These are phyloP conservation scores for Lucilia cuprina DNA, from an alignment of 1,140 invertebrate species.

Conservation along the genomic window DNA sequence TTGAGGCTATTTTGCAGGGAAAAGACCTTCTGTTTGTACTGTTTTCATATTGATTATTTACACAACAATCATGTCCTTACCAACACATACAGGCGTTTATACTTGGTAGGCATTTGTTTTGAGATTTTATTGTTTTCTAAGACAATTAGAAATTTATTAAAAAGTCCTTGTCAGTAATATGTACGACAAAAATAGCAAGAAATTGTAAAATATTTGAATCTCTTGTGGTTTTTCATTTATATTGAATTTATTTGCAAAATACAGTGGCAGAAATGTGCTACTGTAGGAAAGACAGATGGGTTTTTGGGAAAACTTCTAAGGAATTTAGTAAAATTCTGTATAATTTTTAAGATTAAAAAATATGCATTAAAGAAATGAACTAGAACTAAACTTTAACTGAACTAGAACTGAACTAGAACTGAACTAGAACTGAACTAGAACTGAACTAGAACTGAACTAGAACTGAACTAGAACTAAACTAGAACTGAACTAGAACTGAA, in stretches of 20 bases:
- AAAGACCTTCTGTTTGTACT: slow-evolving; percentile 16
- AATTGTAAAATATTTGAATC: not conserved
- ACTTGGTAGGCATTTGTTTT: not conserved
- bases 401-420: too few relatives aligned
- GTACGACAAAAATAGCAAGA: not conserved
- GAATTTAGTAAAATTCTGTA: too few relatives aligned
- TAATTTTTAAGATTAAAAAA: too few relatives aligned
- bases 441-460: too few relatives aligned
- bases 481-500: too few relatives aligned
- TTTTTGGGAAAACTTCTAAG: not conserved
- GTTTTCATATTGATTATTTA: not conserved
- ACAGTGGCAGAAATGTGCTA: not conserved
- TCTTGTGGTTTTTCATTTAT: not conserved
- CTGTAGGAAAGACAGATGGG: not conserved
- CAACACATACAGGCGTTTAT: not conserved
- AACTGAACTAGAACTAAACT: too few relatives aligned
- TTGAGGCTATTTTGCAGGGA: not conserved
- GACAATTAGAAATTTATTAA: not conserved
- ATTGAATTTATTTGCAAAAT: not conserved
- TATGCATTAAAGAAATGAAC: too few relatives aligned
- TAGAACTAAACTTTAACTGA: too few relatives aligned
- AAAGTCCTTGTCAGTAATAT: not conserved
- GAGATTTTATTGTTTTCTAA: not conserved
- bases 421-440: too few relatives aligned
- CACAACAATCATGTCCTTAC: slow-evolving; percentile 20